Evolutionary conservation across 2,797 vertebrate genomes (phyloP), one percentile per base, ranked within the genome.

Genomic region (Otolemur crassicaudatus): DNA sequence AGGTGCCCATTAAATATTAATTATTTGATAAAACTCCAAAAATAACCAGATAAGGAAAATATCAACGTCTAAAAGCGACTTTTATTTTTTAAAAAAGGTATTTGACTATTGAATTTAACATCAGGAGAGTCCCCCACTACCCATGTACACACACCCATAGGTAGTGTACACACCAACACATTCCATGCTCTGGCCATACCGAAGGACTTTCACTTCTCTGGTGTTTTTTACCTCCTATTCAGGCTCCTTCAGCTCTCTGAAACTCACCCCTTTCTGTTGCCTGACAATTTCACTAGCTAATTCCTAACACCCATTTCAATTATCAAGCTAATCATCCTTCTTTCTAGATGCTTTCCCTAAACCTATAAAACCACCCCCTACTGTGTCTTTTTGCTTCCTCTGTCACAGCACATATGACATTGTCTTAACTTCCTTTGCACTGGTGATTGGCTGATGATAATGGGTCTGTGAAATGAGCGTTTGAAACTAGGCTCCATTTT

Each of bases 81-180:
- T 84, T 88, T 46, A 46, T 75, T 61, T 23, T 61, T 61, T 92
- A 73, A 63, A 61, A 6, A 34, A 31, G 84, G 23, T 10, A 79
- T 84, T 77, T 76, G 43, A 61, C 77, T 86, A 37, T 25, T 75
- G 17, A 75, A 65, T 58, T 80, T 56, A 87, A 73, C 37, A 49
- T 80, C 56, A 67, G 0, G 0, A n/a, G 16, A 60, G 20, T 29
- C n/a, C 5, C 3, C 19, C 1, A 4, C n/a, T 20, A 14, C 1
- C 37, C 1, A 5, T 1, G 0, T 10, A 11, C 25, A 56, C 60
- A 0, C 22, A 53, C 4, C 1, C 1, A 31, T 13, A 2, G 6
- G 12, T 19, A 17, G 0, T 0, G 13, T 67, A 43, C 3, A 22
- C 7, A 12, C 13, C 20, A 6, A 19, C 1, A 46, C 7, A n/a